Conservation (phyloP, 2,888 invertebrate species). For the Oscheius sp. region DNA sequence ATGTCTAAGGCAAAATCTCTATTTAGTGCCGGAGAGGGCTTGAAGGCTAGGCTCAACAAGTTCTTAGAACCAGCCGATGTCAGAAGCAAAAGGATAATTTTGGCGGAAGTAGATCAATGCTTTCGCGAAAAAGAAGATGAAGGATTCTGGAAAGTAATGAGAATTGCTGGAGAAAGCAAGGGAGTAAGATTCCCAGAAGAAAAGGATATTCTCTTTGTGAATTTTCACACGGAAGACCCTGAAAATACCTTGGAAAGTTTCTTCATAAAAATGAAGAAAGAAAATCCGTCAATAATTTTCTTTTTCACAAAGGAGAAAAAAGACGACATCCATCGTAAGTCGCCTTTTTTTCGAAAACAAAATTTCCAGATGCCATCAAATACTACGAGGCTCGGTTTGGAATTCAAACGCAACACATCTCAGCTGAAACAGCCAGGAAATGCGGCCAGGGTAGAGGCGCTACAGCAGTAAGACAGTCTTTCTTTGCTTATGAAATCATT, state of each 20-base stretch:
- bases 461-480: not conserved
- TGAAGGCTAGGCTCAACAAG: too few species aligned
- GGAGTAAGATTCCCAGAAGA: too few species aligned
- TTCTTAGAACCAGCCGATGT: too few species aligned
- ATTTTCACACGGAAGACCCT: too few species aligned
- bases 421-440: conserved; percentile 19
- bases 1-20: too few species aligned
- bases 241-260: too few species aligned
- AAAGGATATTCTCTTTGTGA: too few species aligned
- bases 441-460: conserved; percentile 22
- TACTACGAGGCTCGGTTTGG: conserved; percentile 30
- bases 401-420: conserved; percentile 37
- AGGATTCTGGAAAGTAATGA: not conserved
- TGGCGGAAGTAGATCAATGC: too few species aligned
- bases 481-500: not conserved
- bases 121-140: too few species aligned
- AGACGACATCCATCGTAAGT: conserved; percentile 17
- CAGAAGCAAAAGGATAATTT: too few species aligned
- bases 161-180: not conserved
- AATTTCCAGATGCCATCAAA: conserved; percentile 36
- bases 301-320: conserved; percentile 13
- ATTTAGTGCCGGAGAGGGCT: too few species aligned
- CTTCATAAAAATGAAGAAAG: too few species aligned
- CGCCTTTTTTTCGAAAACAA: not conserved
- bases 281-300: not conserved